Percentiles rank a stretch among this genome's conserved stretches.
Evolutionary conservation across 1,140 invertebrate genomes (phyloP).

Genomic region (Drosophila hydei): DNA sequence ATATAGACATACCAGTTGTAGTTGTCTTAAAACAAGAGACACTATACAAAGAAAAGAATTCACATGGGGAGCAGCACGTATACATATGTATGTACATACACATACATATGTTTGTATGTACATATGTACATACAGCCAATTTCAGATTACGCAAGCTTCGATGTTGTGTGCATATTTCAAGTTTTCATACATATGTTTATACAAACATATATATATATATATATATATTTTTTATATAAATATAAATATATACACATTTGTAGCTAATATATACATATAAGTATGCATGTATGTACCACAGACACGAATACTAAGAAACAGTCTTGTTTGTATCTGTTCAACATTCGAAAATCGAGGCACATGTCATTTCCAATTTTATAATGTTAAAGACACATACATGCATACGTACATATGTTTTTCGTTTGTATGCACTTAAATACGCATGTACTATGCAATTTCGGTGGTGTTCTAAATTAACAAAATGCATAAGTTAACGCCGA

Average conservation of each 20-base stretch:
- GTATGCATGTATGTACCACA: conserved; percentile 9
- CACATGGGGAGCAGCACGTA: conserved; percentile 40
- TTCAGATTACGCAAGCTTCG: conserved; percentile 23
- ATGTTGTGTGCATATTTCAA: conserved; percentile 35
- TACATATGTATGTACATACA: conserved; percentile 34
- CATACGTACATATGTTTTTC: conserved; percentile 25
- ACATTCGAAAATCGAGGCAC: conserved; percentile 50
- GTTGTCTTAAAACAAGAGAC: conserved; percentile 41
- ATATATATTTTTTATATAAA: no score
- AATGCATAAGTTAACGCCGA: conserved; percentile 39
- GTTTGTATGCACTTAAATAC: conserved; percentile 6
- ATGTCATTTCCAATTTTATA: conserved; percentile 56
- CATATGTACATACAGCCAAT: conserved; percentile 35
- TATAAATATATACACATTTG: conserved; percentile 12
- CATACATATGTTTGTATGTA: conserved; percentile 26
- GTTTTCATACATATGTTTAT: conserved; percentile 37
- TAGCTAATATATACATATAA: conserved; percentile 10
- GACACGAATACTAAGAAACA: conserved; percentile 9
- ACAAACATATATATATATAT: no score
- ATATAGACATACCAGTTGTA: conserved; percentile 25
- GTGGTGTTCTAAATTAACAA: conserved; percentile 37
- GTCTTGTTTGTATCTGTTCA: conserved; percentile 18
- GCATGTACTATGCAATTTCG: conserved; percentile 31
- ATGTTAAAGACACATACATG: conserved; percentile 15
- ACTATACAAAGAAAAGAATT: conserved; percentile 40